Evolutionary conservation across 2,888 invertebrate genomes (phyloP).

Genomic region (Cataglyphis albicans): DNA sequence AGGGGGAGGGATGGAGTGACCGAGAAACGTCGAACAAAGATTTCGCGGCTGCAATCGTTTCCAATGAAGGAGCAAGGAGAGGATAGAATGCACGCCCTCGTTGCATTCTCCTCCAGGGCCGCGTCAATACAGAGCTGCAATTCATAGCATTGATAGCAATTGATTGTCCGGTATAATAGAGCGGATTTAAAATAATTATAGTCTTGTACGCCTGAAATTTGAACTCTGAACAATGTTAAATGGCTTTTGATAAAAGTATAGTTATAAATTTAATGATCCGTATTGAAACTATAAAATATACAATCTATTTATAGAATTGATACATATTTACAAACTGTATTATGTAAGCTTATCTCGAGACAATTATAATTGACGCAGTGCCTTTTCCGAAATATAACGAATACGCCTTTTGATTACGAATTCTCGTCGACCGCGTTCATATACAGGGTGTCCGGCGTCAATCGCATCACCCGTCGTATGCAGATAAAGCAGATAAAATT

Average conservation of each 20-base stretch:
- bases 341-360: neutral
- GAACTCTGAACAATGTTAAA: neutral
- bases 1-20: conserved; percentile 3
- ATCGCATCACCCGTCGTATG: too few species aligned
- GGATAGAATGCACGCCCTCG: conserved; percentile 41
- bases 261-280: neutral
- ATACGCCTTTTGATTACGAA: conserved; percentile 6
- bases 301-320: neutral
- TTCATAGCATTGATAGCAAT: conserved; percentile 13
- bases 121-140: conserved; percentile 32
- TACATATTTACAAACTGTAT: neutral
- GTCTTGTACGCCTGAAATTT: neutral
- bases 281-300: neutral
- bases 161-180: neutral
- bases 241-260: neutral
- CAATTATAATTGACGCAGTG: neutral
- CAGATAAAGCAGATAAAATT: too few species aligned
- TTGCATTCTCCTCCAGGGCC: conserved; percentile 45
- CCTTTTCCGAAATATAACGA: conserved; percentile 10
- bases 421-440: neutral
- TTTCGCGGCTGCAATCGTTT: conserved; percentile 47
- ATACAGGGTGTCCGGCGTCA: neutral
- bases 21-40: conserved; percentile 45
- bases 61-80: conserved; percentile 41
- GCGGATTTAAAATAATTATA: neutral